Evolutionary conservation across 2,113 vertebrate genomes (phyloP).

Genomic region (Bos taurus): DNA sequence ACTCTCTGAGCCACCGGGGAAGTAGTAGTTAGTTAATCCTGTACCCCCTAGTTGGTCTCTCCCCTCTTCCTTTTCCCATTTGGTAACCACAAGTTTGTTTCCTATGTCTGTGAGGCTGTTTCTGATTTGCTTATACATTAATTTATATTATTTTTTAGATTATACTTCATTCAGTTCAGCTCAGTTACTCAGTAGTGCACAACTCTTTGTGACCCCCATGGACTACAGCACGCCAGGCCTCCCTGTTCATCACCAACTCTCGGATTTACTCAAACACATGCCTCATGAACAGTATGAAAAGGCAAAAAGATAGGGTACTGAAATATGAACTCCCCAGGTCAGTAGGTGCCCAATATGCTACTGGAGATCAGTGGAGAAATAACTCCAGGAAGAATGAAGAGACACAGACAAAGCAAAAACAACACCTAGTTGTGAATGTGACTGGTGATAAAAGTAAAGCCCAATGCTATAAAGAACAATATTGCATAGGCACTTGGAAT

Average conservation of each 20-base stretch:
- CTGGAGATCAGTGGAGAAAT: background rate
- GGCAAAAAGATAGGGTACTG: background rate
- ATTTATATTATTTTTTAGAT: background rate
- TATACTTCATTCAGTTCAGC: background rate
- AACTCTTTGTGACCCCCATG: background rate
- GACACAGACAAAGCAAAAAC: background rate
- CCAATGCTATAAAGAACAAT: background rate
- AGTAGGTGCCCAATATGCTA: background rate
- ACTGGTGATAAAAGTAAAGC: background rate
- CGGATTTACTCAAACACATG: background rate
- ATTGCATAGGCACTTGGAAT: background rate
- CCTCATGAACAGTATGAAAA: background rate
- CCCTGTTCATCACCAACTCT: background rate
- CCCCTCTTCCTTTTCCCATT: background rate
- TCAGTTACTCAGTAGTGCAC: background rate
- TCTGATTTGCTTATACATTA: background rate
- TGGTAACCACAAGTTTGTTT: background rate
- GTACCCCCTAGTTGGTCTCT: background rate
- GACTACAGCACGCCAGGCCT: accelerated
- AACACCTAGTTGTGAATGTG: background rate
- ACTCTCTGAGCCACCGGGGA: background rate
- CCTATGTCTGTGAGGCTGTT: background rate
- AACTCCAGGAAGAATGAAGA: background rate
- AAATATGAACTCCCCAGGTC: background rate
- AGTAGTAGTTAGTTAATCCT: background rate